Base-by-base conservation (phyloP, 2,888 invertebrate species). In the Sarcophaga subvicina region DNA sequence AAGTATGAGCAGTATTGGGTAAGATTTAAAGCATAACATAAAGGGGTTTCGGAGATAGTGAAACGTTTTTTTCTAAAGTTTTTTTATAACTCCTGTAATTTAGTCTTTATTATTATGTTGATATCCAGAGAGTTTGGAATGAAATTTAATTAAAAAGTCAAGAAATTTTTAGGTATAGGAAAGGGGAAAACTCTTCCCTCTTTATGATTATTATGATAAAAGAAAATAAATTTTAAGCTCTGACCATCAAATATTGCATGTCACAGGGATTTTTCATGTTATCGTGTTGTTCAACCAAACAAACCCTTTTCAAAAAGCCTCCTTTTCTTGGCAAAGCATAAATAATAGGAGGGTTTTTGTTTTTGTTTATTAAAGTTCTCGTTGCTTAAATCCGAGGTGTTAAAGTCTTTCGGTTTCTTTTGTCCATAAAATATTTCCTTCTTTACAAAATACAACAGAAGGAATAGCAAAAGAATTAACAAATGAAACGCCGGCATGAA, bases 361-460 rank as follows among this genome's bases (percentile, higher is more conserved):
- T 27, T 63, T 64, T 54, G n/a, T 49, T 70, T 45, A 2, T 17
- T 10, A 14, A 14, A 66, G 45, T 27, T 70, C 20, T 54, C 0
- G 27, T 37, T 62, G 17, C 17, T 69, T 75, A 81, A 81, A n/a
- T 70, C 62, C 76, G 45, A 82, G n/a, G 76, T 71, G 76, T 82
- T 71, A 66, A 70, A 71, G 64, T 64, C 54, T 54, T 70, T 25
- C 5, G 62, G 60, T 69, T 25, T 54, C 59, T 75, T 63, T 76
- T 54, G 64, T 82, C 70, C 75, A 82, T 82, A 82, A 82, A 54
- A 82, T 59, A n/a, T 64, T 82, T 82, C 70, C 70, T 70, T 76
- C 37, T 71, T 70, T 47, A 8, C 10, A 37, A 59, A 63, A 72
- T 37, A 5, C 17, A 54, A 54, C 54, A 54, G 10, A 17, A 4